Base-by-base conservation (phyloP, 2,113 vertebrate species). In the Ammodytes marinus region DNA sequence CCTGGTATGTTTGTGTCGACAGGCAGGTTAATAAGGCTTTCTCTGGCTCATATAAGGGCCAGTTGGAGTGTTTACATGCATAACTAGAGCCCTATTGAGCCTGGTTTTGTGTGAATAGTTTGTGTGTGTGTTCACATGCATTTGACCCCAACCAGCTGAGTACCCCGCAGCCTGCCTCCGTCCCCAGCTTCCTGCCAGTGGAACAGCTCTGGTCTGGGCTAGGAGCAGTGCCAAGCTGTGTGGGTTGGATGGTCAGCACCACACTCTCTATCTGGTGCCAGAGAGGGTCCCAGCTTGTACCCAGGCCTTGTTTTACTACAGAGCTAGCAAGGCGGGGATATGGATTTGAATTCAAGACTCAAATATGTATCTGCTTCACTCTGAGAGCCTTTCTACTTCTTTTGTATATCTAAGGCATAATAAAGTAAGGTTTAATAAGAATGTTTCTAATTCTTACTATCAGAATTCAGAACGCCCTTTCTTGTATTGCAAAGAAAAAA, bases 211-310 rank as follows among this genome's bases (percentile, higher is more conserved):
- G 83, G 66, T 83, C 81, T 84, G 71, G 74, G 43, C 69, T 89
- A 17, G 78, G 80, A 89, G 75, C 72, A 63, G 27, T 63, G 90
- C 94, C 93, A 95, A 69, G 76, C 77, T 68, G 11, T 71, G 85
- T 89, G 75, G 80, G 79, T 76, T 53, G 77, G 70, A 86, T 69
- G 80, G 86, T 88, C 89, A 91, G 83, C 81, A 92, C 80, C 91
- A 92, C 88, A 86, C 81, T 46, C 63, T 73, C 45, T 88, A 79
- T 86, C 93, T 92, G 92, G 93, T 95, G 93, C 93, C 92, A 95
- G 89, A 55, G 75, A 88, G 80, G 78, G 88, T 86, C 87, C 54
- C 93, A 92, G 90, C 89, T 92, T 93, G 93, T 93, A 89, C 60
- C 61, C 77, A 89, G 70, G 59, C 78, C 60, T 45, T 65, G 27